Base-by-base conservation (phyloP, 2,888 invertebrate genomes). In the Scrobipalpa costella region DNA sequence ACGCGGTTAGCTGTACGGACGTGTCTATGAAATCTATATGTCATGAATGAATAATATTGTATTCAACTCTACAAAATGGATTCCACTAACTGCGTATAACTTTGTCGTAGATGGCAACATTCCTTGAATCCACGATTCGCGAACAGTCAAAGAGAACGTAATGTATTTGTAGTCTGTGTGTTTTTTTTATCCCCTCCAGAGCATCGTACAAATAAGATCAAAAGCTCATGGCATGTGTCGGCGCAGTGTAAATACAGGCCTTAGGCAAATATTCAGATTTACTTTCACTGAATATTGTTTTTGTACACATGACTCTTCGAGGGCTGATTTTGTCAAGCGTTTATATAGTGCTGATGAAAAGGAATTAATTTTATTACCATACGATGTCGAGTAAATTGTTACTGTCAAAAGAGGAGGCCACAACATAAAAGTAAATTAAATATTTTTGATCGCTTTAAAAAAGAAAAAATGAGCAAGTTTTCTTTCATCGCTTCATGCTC, bases 121-220 rank as follows among this genome's bases (percentile, higher is more conserved):
- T 49, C 5, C 34, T 33, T 34, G 55, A 55, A 55, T 55, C 55
- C n/a, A 34, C 62, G 38, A 61, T 64, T 66, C 62, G 60, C 64
- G 55, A 64, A 49, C 34, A 19, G 27, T 57, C 21, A 40, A 44
- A 36, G 34, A 44, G 13, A 38, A 55, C 27, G 55, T 55, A 15
- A 55, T 33, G 34, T 55, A 33, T 55, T 40, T 59, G 44, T 40
- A 19, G 17, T 59, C 44, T 44, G 19, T 27, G 15, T 44, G 44
- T 59, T 59, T 59, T 55, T 59, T n/a, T 36, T n/a, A n/a, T 13
- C 33, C 15, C 44, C 59, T 21, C 44, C 2, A 27, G 59, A 44
- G 44, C 27, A 59, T 44, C 38, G 59, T 21, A 19, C 15, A 44
- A 49, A 49, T 49, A 60, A 27, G 49, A 60, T 60, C 60, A 60